Base-by-base conservation (phyloP, 2,888 invertebrate species). In the Plebejus argus region DNA sequence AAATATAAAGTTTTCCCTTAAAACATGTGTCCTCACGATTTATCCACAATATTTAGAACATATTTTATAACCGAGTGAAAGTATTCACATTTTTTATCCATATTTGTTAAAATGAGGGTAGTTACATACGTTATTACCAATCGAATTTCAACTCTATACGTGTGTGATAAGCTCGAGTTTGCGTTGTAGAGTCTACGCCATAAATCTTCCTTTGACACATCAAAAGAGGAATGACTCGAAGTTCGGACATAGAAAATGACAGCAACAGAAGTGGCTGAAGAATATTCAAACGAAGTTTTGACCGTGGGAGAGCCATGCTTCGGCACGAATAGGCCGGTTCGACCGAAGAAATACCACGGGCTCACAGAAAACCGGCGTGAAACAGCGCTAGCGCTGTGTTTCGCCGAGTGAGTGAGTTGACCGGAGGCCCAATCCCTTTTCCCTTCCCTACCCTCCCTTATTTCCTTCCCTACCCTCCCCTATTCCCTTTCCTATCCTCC, bases 31-130 rank as follows among this genome's bases (percentile, higher is more conserved):
- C 66, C 28, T 66, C 66, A 33, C 66, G 66, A 66, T 66, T 66
- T 66, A 66, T 66, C 66, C 33, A 66, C 33, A 66, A 66, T 66
- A 66, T 66, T 66, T 28, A 33, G 66, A 66, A 33, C 66, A 66
- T 66, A 66, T 66, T 66, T 66, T 66, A 66, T 66, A 66, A 66
- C 66, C 66, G 18, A 66, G 66, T 66, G 66, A 66, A 66, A 66
- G 66, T 66, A 66, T 66, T 66, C 66, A 66, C 66, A 66, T 66
- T 66, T 66, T 66, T 66, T 66, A 66, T 66, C 66, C 66, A 66
- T 66, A 66, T 66, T 66, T 66, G 66, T 66, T 66, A 66, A 66
- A 66, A 66, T 66, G 66, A 33, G 28, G 66, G 28, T 33, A 61
- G 61, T 28, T 61, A 61, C 23, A 61, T 28, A 15, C 4, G 7